phyloP scores from a whole-genome alignment of 2,797 vertebrate genomes.

The Silurus lanzhouensis region DNA sequence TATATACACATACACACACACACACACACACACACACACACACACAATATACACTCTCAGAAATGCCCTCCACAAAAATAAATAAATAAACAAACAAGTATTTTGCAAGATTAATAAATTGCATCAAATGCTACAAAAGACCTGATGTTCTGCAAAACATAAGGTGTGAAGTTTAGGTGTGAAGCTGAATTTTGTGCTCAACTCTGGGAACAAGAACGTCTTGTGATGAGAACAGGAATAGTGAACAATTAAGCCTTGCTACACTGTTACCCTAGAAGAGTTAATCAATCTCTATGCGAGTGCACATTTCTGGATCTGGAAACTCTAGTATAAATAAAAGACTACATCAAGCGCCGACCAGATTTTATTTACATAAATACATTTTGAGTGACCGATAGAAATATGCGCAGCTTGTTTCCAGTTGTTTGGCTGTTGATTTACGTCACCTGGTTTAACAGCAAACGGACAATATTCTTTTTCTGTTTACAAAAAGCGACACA shows the following conservation, averaged over 20 bases:
- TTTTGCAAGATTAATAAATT: background rate
- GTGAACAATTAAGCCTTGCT: background rate
- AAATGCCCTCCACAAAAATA: too few relatives aligned
- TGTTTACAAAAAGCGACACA: background rate
- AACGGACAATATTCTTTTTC: background rate
- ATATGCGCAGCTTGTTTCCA: background rate
- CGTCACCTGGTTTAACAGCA: background rate
- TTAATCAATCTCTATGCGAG: too few relatives aligned
- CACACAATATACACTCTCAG: too few relatives aligned
- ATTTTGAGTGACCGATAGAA: background rate
- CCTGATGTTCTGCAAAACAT: background rate
- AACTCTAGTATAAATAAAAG: background rate
- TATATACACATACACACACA: too few relatives aligned
- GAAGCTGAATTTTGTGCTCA: background rate
- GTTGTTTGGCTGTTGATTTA: background rate
- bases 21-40: too few relatives aligned
- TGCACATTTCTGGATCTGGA: background rate
- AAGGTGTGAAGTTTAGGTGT: background rate
- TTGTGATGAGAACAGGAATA: background rate
- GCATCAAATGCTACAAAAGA: background rate
- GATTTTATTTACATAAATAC: background rate
- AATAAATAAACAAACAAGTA: too few relatives aligned
- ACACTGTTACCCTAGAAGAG: background rate
- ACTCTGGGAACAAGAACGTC: background rate
- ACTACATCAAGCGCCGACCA: too few relatives aligned